These are phyloP conservation scores for Thaumetopoea pityocampa DNA, from an alignment of 1,140 invertebrate genomes.

Conservation along the genomic window DNA sequence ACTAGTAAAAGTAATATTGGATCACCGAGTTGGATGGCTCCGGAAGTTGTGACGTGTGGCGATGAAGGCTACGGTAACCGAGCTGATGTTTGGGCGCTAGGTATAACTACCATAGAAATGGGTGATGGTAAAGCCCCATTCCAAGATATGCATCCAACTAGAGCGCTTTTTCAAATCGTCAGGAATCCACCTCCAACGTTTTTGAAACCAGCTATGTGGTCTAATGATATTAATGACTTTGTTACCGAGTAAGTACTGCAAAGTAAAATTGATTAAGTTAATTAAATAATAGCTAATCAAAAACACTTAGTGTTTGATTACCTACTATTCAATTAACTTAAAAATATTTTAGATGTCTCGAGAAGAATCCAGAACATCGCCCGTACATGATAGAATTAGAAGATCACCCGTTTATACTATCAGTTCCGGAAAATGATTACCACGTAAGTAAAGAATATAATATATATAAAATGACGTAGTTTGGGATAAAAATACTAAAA, in stretches of 20 bases:
- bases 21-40: slow-evolving; percentile 95
- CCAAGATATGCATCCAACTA: slow-evolving; percentile 89
- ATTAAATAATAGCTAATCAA: neutral
- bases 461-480: no score
- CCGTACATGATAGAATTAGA: slow-evolving; percentile 90
- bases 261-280: neutral
- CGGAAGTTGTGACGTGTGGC: slow-evolving; percentile 79
- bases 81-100: slow-evolving; percentile 93
- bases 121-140: slow-evolving; percentile 92
- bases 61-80: slow-evolving; percentile 81
- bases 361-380: slow-evolving; percentile 93
- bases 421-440: slow-evolving; percentile 85
- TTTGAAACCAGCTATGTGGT: slow-evolving; percentile 85
- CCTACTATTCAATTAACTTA: neutral
- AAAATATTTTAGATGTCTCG: slow-evolving; percentile 83
- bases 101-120: slow-evolving; percentile 94
- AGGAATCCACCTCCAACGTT: slow-evolving; percentile 90
- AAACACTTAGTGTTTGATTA: neutral
- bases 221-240: slow-evolving; percentile 88
- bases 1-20: slow-evolving; percentile 86
- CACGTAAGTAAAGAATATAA: slow-evolving; percentile 76
- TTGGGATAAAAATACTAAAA: neutral
- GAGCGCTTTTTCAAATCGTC: slow-evolving; percentile 90
- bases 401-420: slow-evolving; percentile 90
- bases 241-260: slow-evolving; percentile 82